phyloP scores from a whole-genome alignment of 2,888 invertebrate genomes.

The Cremastinae sp. region DNA sequence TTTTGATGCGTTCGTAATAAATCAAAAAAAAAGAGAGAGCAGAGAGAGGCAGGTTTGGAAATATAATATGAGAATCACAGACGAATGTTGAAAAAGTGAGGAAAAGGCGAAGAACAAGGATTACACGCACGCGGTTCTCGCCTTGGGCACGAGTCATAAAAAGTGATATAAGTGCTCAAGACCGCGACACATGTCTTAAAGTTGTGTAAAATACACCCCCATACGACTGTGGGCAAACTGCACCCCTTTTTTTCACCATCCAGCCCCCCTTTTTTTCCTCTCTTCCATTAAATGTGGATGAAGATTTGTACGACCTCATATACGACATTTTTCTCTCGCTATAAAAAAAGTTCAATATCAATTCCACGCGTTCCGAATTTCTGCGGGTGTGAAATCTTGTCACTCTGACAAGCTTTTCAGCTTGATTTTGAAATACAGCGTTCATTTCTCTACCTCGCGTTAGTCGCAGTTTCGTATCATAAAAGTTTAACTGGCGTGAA shows the following conservation, averaged over 20 bases:
- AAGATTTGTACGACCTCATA: constrained; percentile 72
- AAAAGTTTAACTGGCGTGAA: background rate
- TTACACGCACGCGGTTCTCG: constrained; percentile 61
- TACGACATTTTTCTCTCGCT: constrained; percentile 24
- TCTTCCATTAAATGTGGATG: constrained; percentile 66
- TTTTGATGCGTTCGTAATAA: constrained; percentile 77
- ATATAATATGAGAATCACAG: constrained; percentile 32
- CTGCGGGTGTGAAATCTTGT: no score
- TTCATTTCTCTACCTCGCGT: constrained; percentile 13
- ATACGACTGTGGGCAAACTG: constrained; percentile 35
- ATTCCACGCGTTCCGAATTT: background rate
- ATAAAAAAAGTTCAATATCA: no score
- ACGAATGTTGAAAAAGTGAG: constrained; percentile 36
- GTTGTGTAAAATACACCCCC: constrained; percentile 68
- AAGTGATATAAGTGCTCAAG: constrained; percentile 78
- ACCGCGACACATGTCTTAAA: constrained; percentile 78
- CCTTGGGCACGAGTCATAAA: constrained; percentile 72
- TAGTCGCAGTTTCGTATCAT: background rate
- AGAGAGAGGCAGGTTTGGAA: constrained; percentile 20
- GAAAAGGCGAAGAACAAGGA: constrained; percentile 53
- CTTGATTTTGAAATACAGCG: background rate
- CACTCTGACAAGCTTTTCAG: no score
- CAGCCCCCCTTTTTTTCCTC: constrained; percentile 46
- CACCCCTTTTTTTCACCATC: constrained; percentile 19
- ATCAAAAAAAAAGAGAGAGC: constrained; percentile 72